phyloP scores from a whole-genome alignment of 2,888 invertebrate species.

The Lymantria dispar region DNA sequence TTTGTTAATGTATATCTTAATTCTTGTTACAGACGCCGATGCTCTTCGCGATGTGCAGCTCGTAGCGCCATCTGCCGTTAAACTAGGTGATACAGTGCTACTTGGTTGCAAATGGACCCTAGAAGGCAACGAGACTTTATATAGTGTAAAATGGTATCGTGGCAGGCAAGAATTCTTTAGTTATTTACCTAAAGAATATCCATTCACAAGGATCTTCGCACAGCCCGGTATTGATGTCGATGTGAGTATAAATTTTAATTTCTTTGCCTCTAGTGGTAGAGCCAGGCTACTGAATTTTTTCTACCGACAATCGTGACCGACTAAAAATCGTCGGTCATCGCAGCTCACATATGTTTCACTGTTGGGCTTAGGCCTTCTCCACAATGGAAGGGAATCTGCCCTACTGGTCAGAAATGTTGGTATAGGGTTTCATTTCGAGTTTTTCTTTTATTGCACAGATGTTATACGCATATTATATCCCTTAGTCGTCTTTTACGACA shows the following conservation, averaged over 20 bases:
- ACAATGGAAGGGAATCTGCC: no score
- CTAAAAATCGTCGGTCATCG: no score
- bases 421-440: no score
- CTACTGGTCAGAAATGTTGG: no score
- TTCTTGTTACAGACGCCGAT: conserved; percentile 74
- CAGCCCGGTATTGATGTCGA: conserved; percentile 86
- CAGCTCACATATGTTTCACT: no score
- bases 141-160: conserved; percentile 92
- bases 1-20: not conserved
- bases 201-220: conserved; percentile 88
- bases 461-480: no score
- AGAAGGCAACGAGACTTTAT: conserved; percentile 86
- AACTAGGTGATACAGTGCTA: conserved; percentile 87
- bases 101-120: conserved; percentile 89
- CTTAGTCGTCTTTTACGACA: no score
- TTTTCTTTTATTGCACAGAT: no score
- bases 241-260: conserved; percentile 81
- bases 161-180: conserved; percentile 90
- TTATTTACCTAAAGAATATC: conserved; percentile 89
- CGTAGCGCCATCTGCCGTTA: conserved; percentile 87
- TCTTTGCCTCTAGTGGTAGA: not conserved
- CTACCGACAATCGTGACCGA: no score
- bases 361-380: no score
- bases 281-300: no score
- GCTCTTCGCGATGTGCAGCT: conserved; percentile 86